Conservation (phyloP, 2,888 invertebrate genomes). For the Hetaerina titia region DNA sequence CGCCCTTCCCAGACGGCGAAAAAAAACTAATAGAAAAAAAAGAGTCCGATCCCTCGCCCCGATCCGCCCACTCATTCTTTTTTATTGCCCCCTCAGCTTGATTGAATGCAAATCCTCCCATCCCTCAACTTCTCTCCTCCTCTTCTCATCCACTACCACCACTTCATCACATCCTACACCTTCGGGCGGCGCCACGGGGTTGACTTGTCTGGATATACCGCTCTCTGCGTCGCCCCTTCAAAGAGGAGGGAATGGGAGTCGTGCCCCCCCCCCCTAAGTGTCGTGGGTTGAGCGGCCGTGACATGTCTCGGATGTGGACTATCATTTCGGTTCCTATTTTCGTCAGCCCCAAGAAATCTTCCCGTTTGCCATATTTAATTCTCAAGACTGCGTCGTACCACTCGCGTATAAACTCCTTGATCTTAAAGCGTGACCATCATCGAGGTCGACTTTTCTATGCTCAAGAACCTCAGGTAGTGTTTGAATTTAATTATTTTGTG, state of each 20-base stretch:
- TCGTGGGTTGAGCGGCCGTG: too few species aligned
- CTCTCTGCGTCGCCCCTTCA: background rate
- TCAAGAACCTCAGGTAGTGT: too few species aligned
- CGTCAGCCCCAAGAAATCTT: background rate
- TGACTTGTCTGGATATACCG: background rate
- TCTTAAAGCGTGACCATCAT: too few species aligned
- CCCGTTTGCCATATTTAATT: too few species aligned
- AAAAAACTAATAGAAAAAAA: background rate
- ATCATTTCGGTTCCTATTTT: too few species aligned
- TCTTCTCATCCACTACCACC: background rate
- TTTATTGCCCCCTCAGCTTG: background rate
- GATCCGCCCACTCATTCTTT: background rate
- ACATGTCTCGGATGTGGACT: too few species aligned
- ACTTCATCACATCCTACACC: background rate
- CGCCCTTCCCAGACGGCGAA: background rate
- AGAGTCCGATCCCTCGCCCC: background rate
- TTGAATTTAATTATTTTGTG: too few species aligned
- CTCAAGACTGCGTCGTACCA: too few species aligned
- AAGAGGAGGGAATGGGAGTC: background rate
- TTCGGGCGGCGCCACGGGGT: background rate
- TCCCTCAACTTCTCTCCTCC: background rate
- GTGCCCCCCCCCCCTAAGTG: too few species aligned
- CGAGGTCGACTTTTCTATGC: too few species aligned
- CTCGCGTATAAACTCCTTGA: too few species aligned
- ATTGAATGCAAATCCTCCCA: conserved; percentile 53